phyloP scores from a whole-genome alignment of 2,888 invertebrate species.

The Apodemia hepburni region DNA sequence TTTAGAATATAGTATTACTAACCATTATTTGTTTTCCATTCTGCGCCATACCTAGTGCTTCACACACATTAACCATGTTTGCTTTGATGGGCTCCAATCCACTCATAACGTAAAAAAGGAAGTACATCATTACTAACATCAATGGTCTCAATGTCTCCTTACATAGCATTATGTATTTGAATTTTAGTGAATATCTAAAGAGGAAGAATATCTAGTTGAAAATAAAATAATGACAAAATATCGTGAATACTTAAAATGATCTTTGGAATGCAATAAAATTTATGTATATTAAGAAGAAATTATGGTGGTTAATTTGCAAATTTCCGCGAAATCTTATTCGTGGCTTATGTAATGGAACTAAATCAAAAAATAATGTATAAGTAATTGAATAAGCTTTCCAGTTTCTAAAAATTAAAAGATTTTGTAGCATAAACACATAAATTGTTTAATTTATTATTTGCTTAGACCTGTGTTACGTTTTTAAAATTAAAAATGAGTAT shows the following conservation, averaged over 20 bases:
- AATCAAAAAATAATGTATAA: too few species aligned
- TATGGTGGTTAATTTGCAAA: too few species aligned
- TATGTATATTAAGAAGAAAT: too few species aligned
- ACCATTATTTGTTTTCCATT: conserved; percentile 65
- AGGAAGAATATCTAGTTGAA: background rate
- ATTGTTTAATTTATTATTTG: too few species aligned
- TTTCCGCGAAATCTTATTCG: too few species aligned
- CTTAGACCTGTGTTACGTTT: too few species aligned
- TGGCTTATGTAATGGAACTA: too few species aligned
- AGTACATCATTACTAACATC: conserved; percentile 64
- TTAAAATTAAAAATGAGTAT: too few species aligned
- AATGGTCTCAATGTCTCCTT: conserved; percentile 76
- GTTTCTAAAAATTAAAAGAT: too few species aligned
- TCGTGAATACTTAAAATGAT: background rate
- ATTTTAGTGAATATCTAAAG: conserved; percentile 51
- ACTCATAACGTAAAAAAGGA: conserved; percentile 73
- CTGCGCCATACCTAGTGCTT: conserved; percentile 63
- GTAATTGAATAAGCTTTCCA: too few species aligned
- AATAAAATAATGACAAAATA: background rate
- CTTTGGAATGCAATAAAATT: too few species aligned
- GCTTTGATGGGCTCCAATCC: conserved; percentile 73
- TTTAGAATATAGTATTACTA: conserved; percentile 24
- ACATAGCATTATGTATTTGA: conserved; percentile 63
- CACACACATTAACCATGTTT: conserved; percentile 75
- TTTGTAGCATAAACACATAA: too few species aligned